Percentiles rank a stretch among this genome's conserved stretches.
phyloP scores from a whole-genome alignment of 2,113 vertebrate genomes.

The Dicerorhinus sumatrensis region DNA sequence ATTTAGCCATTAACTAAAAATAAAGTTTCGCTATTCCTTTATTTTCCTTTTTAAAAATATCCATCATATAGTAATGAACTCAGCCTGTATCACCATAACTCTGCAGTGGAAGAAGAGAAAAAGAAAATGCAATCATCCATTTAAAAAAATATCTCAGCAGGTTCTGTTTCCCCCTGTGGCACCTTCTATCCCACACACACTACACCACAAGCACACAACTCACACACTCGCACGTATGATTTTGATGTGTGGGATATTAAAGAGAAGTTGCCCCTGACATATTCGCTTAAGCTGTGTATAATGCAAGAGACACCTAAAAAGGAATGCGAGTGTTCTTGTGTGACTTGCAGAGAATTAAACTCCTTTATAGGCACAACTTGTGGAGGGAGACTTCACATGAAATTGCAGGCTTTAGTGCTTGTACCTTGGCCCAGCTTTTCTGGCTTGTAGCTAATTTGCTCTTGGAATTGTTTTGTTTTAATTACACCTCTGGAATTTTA shows the following conservation, averaged over 20 bases:
- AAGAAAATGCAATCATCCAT: neutral
- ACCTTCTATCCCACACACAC: fast-evolving
- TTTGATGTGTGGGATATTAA: neutral
- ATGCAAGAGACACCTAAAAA: neutral
- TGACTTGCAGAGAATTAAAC: neutral
- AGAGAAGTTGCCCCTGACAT: neutral
- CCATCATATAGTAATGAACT: neutral
- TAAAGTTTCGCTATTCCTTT: slow-evolving; percentile 10
- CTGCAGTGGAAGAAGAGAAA: neutral
- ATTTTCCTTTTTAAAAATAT: neutral
- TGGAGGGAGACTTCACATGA: neutral
- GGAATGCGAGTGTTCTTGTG: neutral
- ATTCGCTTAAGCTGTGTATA: neutral
- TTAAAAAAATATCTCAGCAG: neutral
- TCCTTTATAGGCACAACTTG: neutral
- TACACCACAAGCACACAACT: neutral
- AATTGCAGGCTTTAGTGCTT: neutral
- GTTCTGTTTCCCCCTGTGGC: neutral
- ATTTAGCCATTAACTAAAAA: slow-evolving; percentile 43
- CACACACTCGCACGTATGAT: neutral
- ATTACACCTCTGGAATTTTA: neutral
- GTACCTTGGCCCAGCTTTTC: neutral
- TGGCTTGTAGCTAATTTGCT: neutral
- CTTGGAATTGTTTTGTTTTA: neutral
- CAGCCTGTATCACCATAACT: neutral